Evolutionary conservation across 2,113 vertebrate species (phyloP).

Genomic region (Morone chrysops): DNA sequence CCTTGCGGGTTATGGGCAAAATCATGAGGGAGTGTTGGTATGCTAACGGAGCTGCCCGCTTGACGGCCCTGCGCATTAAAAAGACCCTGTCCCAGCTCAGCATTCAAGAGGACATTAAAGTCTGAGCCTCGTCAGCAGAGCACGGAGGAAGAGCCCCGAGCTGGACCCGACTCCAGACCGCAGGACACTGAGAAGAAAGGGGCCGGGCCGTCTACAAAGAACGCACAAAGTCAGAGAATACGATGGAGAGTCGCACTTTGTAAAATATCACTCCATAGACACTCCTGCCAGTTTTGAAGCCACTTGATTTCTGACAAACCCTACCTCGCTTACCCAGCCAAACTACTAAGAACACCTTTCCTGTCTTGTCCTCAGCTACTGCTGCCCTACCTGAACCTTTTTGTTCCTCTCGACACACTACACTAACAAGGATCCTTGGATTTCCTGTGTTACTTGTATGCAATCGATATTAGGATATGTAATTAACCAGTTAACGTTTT

Average conservation of each 20-base stretch:
- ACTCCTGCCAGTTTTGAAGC: conserved; percentile 81
- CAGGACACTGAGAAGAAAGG: conserved; percentile 21
- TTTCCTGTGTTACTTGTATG: conserved; percentile 55
- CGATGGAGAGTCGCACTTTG: conserved; percentile 57
- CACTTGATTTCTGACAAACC: conserved; percentile 77
- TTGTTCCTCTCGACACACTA: conserved; percentile 30
- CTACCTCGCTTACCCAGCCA: conserved; percentile 86
- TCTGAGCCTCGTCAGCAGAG: conserved; percentile 74
- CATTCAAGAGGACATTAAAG: conserved; percentile 95
- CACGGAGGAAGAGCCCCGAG: conserved; percentile 3
- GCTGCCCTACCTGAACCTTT: conserved; percentile 53
- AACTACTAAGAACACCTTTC: conserved; percentile 79
- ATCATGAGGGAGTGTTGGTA: conserved; percentile 99
- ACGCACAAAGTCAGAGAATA: conserved; percentile 49
- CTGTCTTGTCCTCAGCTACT: conserved; percentile 62
- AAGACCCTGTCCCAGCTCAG: conserved; percentile 97
- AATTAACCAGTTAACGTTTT: conserved; percentile 45
- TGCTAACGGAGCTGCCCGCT: conserved; percentile 91
- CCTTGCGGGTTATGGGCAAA: conserved; percentile 95
- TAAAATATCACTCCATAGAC: conserved; percentile 67
- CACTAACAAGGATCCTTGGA: conserved; percentile 44
- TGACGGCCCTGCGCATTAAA: conserved; percentile 96
- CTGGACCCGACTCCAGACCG: conserved; percentile 22
- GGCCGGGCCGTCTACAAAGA: conserved; percentile 25
- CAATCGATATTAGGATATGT: conserved; percentile 56